Evolutionary conservation across 2,888 invertebrate genomes (phyloP).

Genomic region (Oxyscelio sp.): DNA sequence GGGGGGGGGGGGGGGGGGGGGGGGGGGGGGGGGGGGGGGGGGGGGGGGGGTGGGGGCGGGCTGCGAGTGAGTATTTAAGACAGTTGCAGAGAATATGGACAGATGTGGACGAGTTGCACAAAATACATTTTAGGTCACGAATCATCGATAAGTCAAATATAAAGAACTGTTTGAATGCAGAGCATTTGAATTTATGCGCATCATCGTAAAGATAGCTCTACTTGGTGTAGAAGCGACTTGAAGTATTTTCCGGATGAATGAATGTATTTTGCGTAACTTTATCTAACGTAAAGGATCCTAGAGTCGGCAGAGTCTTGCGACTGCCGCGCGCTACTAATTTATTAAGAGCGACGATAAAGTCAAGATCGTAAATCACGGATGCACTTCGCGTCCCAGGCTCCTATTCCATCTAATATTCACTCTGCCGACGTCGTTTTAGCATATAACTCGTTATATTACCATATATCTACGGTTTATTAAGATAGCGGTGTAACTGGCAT

Average conservation of each 20-base stretch:
- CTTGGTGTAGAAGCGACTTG: background rate
- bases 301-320: constrained; percentile 47
- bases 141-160: too few relatives aligned
- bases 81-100: too few relatives aligned
- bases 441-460: constrained; percentile 80
- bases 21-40: too few relatives aligned
- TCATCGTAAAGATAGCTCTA: too few relatives aligned
- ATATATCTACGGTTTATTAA: constrained; percentile 82
- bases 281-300: constrained; percentile 13
- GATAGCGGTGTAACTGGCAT: constrained; percentile 79
- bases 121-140: too few relatives aligned
- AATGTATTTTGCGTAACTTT: constrained; percentile 64
- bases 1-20: too few relatives aligned
- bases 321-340: constrained; percentile 75
- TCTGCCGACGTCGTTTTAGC: constrained; percentile 75
- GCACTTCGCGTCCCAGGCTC: constrained; percentile 66
- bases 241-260: constrained; percentile 62
- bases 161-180: too few relatives aligned
- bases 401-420: constrained; percentile 79
- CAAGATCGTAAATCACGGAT: constrained; percentile 77
- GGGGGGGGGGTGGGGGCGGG: too few relatives aligned
- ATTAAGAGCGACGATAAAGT: constrained; percentile 77
- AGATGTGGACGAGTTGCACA: too few relatives aligned
- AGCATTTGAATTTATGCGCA: too few relatives aligned
- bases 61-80: too few relatives aligned